These are phyloP conservation scores for Sprattus sprattus DNA, from an alignment of 2,113 vertebrate genomes.

Conservation along the genomic window DNA sequence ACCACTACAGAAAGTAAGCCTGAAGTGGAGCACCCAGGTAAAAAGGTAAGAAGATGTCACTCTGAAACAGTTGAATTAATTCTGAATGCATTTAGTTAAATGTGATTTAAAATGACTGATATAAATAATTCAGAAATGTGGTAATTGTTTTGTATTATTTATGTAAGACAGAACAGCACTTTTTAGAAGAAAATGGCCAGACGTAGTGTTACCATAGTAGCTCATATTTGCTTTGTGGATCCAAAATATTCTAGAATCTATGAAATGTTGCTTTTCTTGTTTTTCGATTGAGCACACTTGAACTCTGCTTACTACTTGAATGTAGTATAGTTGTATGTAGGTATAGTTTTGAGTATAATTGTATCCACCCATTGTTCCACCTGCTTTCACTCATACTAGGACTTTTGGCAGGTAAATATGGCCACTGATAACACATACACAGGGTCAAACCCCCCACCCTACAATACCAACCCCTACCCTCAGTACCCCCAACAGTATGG, in stretches of 20 bases:
- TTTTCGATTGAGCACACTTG: too few relatives aligned
- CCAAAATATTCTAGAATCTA: too few relatives aligned
- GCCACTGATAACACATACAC: slow-evolving; percentile 1
- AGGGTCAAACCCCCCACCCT: slow-evolving; percentile 48
- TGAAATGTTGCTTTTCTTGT: too few relatives aligned
- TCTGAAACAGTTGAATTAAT: background rate
- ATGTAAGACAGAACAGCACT: background rate
- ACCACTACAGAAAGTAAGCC: slow-evolving; percentile 35
- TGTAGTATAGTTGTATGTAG: too few relatives aligned
- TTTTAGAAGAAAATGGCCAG: too few relatives aligned
- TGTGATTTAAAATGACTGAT: background rate
- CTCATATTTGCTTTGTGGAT: too few relatives aligned
- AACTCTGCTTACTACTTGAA: too few relatives aligned
- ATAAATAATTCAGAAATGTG: too few relatives aligned
- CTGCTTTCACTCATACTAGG: background rate
- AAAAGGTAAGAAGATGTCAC: slow-evolving; percentile 40
- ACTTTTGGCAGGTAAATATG: slow-evolving; percentile 1
- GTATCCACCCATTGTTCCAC: background rate
- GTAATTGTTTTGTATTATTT: too few relatives aligned
- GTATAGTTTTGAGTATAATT: background rate
- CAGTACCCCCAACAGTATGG: slow-evolving; percentile 9
- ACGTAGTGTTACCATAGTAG: too few relatives aligned
- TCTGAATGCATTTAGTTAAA: slow-evolving; percentile 1
- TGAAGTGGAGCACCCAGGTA: background rate
- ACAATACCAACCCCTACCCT: slow-evolving; percentile 39